Conservation (phyloP, 1,140 invertebrate genomes). For the Lanistes nyassanus region DNA sequence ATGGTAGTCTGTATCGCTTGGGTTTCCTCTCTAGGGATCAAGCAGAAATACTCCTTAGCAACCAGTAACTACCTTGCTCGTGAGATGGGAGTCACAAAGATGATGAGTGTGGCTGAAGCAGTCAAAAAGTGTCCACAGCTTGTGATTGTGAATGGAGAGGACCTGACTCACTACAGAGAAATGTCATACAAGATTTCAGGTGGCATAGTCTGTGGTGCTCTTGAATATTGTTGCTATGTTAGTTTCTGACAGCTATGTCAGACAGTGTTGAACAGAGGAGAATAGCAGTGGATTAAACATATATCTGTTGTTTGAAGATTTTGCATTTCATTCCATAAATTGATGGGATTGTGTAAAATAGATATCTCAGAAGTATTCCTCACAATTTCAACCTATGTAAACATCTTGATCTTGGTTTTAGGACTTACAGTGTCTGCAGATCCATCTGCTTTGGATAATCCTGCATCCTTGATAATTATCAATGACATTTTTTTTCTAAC, state of each 20-base stretch:
- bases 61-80: constrained; percentile 57
- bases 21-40: constrained; percentile 42
- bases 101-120: constrained; percentile 52
- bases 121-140: constrained; percentile 53
- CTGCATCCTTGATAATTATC: too few relatives aligned
- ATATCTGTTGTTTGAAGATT: too few relatives aligned
- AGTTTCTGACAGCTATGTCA: neutral
- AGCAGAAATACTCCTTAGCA: constrained; percentile 56
- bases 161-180: constrained; percentile 55
- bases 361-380: too few relatives aligned
- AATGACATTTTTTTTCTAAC: too few relatives aligned
- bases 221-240: neutral
- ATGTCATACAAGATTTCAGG: constrained; percentile 60
- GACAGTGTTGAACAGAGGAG: too few relatives aligned
- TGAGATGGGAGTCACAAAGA: constrained; percentile 48
- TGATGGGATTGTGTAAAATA: too few relatives aligned
- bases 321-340: too few relatives aligned
- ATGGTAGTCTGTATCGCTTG: neutral
- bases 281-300: too few relatives aligned
- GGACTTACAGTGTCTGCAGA: too few relatives aligned
- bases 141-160: constrained; percentile 55
- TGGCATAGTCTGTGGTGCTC: constrained; percentile 9
- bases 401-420: too few relatives aligned
- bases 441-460: too few relatives aligned
- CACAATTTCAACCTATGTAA: too few relatives aligned